Evolutionary conservation across 2,888 invertebrate genomes (phyloP), one percentile per base, ranked within the genome.

Genomic region (Aspidapion aeneum): DNA sequence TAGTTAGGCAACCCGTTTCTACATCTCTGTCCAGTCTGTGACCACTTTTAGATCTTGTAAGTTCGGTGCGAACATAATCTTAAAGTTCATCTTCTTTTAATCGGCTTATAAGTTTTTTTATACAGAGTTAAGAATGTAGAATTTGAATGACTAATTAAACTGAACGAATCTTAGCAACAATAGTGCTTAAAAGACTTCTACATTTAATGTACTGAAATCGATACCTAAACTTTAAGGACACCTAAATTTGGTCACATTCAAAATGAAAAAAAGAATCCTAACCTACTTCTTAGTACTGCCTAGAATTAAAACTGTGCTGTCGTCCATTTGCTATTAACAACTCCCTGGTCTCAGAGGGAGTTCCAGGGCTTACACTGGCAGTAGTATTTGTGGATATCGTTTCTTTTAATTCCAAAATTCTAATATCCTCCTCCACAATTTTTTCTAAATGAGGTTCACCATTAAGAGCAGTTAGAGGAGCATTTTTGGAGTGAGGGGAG

Each of bases 11-110:
- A 0, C 93, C 93, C 1, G 93, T 93, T 79, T 93, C 93, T 0
- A 88, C 86, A 73, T 93, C 93, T 49, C 91, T 82, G 72, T 93
- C 92, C 57, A 94, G 79, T 22, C 93, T 82, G 76, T 93, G 93
- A 0, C 91, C 91, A 0, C 90, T 90, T 52, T 90, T 85, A 88
- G 86, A 73, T 93, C 93, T n/a, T n/a, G n/a, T n/a, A n/a, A n/a
- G n/a, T n/a, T n/a, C n/a, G n/a, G n/a, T n/a, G n/a, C n/a, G 89
- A 0, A 94, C 94, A 79, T 94, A 94, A 68, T 91, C 89, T 73
- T 91, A 90, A 55, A 94, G 81, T 68, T 93, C 91, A 60, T 91
- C 89, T 72, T 94, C 94, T 76, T 94, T 94, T 73, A 87, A 89
- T 72, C 88, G 88, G 21, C 89, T 89, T 71, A 94, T 86, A 66